Evolutionary conservation across 2,113 vertebrate species (phyloP), one percentile per base, ranked within the genome.

Genomic region (Smithornis capensis): DNA sequence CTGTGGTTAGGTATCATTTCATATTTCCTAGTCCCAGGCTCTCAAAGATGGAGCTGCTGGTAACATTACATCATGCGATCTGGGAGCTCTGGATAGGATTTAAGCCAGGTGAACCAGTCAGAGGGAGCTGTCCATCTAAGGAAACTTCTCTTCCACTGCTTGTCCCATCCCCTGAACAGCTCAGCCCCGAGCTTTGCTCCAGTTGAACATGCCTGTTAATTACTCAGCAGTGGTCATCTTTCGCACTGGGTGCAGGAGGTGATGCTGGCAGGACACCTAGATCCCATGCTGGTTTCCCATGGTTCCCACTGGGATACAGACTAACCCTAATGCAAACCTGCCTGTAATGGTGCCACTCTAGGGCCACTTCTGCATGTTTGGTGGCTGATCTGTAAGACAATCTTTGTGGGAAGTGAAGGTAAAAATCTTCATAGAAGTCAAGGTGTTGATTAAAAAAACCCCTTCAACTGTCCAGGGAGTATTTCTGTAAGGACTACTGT

Each of bases 391-490:
- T 56, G 88, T 89, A 96, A 95, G 83, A 75, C 14, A 79, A 93
- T 96, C 80, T 93, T 82, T 93, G 95, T 93, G 93, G 77, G 94
- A 97, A 95, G 28, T 25, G 56, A 89, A 93, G 64, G 80, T 94
- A 92, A 92, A 95, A 92, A 65, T 64, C 57, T 37, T 83, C 50
- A 35, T 71, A 73, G 37, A 47, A 94, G 37, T 50, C 69, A 93
- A 94, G 53, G 62, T 96, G 92, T 93, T 96, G 79, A 93, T 94
- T 93, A 90, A 90, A 94, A 90, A 81, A 62, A 9, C 1, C 9
- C 9, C 55, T 67, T 78, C 44, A 44, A 0, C 35, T 78, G 42
- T 40, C 94, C 40, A 52, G 92, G 86, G 94, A 84, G 24, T 78
- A 71, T 93, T 93, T 91, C 95, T 93, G 73, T 84, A 24, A 94